Conservation (phyloP, 1,140 invertebrate species). For the Aporrectodea caliginosa region DNA sequence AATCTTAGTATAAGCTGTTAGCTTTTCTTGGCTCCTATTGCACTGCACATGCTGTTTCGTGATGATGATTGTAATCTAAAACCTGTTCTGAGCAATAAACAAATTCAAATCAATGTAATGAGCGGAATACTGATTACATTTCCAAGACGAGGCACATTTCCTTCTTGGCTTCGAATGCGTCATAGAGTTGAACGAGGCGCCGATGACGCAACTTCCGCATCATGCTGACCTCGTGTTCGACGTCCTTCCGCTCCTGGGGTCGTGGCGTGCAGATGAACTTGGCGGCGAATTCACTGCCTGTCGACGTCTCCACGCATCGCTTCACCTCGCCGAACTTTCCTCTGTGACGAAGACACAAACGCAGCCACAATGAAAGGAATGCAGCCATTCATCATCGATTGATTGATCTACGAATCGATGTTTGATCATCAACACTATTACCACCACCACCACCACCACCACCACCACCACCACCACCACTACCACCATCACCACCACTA, state of each 20-base stretch:
- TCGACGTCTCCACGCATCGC: constrained; percentile 78
- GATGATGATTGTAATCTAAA: too few relatives aligned
- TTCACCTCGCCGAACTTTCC: constrained; percentile 98
- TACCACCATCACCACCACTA: too few relatives aligned
- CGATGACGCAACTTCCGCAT: constrained; percentile 92
- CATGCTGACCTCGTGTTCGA: constrained; percentile 91
- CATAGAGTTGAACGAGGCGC: constrained; percentile 88
- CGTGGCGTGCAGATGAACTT: constrained; percentile 84
- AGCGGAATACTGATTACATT: constrained; percentile 70
- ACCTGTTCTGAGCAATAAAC: not conserved
- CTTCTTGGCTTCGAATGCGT: constrained; percentile 86
- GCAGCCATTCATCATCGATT: too few relatives aligned
- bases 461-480: too few relatives aligned
- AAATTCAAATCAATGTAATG: constrained; percentile 8
- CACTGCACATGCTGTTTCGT: too few relatives aligned
- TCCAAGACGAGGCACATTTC: constrained; percentile 91
- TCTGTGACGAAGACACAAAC: constrained; percentile 66
- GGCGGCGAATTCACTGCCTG: constrained; percentile 77
- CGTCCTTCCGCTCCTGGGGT: constrained; percentile 78
- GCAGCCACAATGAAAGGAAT: too few relatives aligned
- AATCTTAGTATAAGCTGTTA: too few relatives aligned
- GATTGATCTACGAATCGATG: too few relatives aligned
- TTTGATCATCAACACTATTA: too few relatives aligned
- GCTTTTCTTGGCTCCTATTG: too few relatives aligned
- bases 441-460: too few relatives aligned